Percentiles rank a stretch among this genome's conserved stretches.
These are phyloP conservation scores for Nesoenas mayeri DNA, from an alignment of 2,113 vertebrate species.

Conservation along the genomic window DNA sequence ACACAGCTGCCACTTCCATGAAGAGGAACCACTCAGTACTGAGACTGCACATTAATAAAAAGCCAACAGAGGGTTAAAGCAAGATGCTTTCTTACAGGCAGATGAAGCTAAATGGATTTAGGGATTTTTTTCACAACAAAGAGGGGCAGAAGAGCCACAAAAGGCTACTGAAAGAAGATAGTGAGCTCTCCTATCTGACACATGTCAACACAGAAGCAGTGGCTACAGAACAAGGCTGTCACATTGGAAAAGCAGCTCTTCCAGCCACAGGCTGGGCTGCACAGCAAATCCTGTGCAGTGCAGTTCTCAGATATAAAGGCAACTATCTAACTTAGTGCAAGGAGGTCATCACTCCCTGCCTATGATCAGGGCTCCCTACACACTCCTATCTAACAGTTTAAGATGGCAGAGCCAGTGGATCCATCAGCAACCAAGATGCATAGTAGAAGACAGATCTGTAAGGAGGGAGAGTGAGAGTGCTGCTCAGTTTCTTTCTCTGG, in stretches of 20 bases:
- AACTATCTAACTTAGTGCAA: neutral
- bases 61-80: slow-evolving; percentile 21
- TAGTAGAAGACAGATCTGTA: neutral
- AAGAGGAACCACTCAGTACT: neutral
- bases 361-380: neutral
- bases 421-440: neutral
- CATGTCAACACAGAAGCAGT: neutral
- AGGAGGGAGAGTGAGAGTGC: neutral
- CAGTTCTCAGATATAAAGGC: neutral
- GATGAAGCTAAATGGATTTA: slow-evolving; percentile 16
- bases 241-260: neutral
- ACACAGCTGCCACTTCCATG: slow-evolving; percentile 16
- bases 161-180: neutral
- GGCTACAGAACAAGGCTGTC: neutral
- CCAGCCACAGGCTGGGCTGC: neutral
- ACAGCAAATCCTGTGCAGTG: neutral
- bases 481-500: neutral
- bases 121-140: neutral
- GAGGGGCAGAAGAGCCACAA: neutral
- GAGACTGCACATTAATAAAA: neutral
- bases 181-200: slow-evolving; percentile 3
- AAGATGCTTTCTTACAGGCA: slow-evolving; percentile 15
- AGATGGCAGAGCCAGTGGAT: neutral
- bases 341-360: neutral
- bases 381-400: neutral